Evolutionary conservation across 2,888 invertebrate species (phyloP), one percentile per base, ranked within the genome.

Genomic region (Uloborus plumipes): DNA sequence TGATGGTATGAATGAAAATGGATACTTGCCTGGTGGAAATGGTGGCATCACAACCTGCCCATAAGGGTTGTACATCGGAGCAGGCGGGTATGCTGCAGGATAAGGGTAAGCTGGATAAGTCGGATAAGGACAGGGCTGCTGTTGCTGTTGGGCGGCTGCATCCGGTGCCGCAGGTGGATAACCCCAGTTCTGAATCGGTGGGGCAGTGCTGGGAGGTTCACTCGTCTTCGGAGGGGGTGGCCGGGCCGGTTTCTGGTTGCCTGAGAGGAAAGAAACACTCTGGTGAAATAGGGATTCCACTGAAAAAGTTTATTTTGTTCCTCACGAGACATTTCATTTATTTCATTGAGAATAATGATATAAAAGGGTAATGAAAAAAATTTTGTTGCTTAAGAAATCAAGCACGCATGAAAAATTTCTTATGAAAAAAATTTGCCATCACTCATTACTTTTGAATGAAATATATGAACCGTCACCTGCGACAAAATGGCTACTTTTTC

Each of bases 161-260:
- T 16, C n/a, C 22, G 31, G 11, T 9, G 15, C 51, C 47, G 61
- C 49, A 16, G 69, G 55, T 61, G 69, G 51, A 13, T 55, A 62
- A 31, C 20, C 20, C 55, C 55, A 65, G 20, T 55, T 55, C 39
- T 39, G 39, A 1, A 9, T 9, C 9, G 58, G 49, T 9, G 71
- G 59, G n/a, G 71, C 59, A 18, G 31, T n/a, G 58, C 50, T 74
- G 15, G 58, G n/a, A n/a, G n/a, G 22, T 18, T 47, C 47, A 15
- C 20, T 61, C 13, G 66, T 51, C 49, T 62, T 72, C 22, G 85
- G 85, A 18, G 85, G 85, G 39, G 84, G 78, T 59, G 85, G 82
- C 16, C 82, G 55, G 0, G 73, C 47, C 15, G 85, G 82, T 20
- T 67, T 85, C 6, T 50, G 72, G 9, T 67, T 64, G 14, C 49